phyloP scores from a whole-genome alignment of 2,797 vertebrate genomes.

The Lithobates sylvaticus region DNA sequence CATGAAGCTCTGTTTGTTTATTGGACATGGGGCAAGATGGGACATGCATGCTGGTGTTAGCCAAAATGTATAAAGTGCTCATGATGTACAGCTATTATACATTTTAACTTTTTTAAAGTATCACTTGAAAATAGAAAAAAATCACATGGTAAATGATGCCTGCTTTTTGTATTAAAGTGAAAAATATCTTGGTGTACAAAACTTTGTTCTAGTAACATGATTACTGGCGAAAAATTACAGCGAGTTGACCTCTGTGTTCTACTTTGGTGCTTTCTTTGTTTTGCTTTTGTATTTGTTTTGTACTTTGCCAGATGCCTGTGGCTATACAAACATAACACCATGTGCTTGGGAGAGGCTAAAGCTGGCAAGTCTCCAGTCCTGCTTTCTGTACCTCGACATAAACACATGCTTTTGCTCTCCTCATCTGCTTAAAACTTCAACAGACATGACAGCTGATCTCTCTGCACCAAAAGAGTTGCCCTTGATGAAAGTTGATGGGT shows the following conservation, averaged over 20 bases:
- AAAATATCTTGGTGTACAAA: not conserved
- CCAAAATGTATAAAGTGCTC: too few species aligned
- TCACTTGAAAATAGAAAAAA: not conserved
- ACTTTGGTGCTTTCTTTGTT: slow-evolving; percentile 30
- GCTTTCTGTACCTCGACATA: slow-evolving; percentile 52
- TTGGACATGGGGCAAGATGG: not conserved
- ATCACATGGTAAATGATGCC: not conserved
- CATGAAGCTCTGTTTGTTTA: too few species aligned
- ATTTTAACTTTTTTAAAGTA: not conserved
- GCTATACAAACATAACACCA: slow-evolving; percentile 53
- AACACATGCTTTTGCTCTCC: slow-evolving; percentile 53
- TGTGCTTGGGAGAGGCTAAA: slow-evolving; percentile 36
- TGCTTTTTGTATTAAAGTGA: not conserved
- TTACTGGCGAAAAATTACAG: slow-evolving; percentile 23
- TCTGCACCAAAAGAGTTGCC: slow-evolving; percentile 33
- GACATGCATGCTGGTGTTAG: not conserved
- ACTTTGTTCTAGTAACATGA: not conserved
- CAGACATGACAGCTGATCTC: slow-evolving; percentile 55
- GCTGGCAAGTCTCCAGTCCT: slow-evolving; percentile 57
- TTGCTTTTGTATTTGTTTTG: slow-evolving; percentile 46
- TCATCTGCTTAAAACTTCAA: slow-evolving; percentile 49
- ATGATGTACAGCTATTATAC: too few species aligned
- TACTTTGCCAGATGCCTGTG: slow-evolving; percentile 53
- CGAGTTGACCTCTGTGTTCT: slow-evolving; percentile 29
- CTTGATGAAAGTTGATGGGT: slow-evolving; percentile 40